Evolutionary conservation across 2,888 invertebrate genomes (phyloP), one percentile per base, ranked within the genome.

Genomic region (Steinernema hermaphroditum): DNA sequence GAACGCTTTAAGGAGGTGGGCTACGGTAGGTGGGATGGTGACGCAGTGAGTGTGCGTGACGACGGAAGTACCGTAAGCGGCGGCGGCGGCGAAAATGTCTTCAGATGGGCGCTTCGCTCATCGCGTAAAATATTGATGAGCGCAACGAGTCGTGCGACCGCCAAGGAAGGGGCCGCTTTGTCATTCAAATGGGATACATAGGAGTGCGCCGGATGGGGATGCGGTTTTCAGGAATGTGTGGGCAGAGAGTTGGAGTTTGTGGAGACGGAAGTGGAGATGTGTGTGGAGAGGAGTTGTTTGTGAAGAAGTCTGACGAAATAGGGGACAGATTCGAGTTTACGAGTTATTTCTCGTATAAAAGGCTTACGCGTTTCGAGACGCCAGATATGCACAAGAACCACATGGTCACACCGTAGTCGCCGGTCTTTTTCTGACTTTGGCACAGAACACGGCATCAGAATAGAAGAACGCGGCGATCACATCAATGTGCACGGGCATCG

Each of bases 91-190:
- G 37, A 37, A 37, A 37, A 37, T 37, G 37, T 27, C 54, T 54
- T 27, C 27, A 22, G 54, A 54, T 14, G 54, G 12, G 54, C 54
- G 54, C 54, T 19, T 54, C 54, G 14, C 54, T 12, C 54, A 54
- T 54, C 54, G 24, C 14, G 54, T 54, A 54, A 54, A 54, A 54
- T 54, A 54, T 54, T 54, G n/a, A 54, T 54, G 54, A 54, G 54
- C 2, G 14, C 6, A 6, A 6, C 27, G 54, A 14, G 54, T 54
- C 54, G 54, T 54, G 54, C 9, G 54, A 54, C 54, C 54, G 54
- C 24, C n/a, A 46, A 46, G 46, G n/a, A 46, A 46, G 19, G 19
- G 19, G 54, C 6, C 54, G 54, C 27, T 54, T 54, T 54, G 54
- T 54, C 27, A 54, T 54, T 54, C 54, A 54, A 54, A 54, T 54